Conservation (phyloP, 1,140 invertebrate species). For the Ptiloglossa arizonensis region DNA sequence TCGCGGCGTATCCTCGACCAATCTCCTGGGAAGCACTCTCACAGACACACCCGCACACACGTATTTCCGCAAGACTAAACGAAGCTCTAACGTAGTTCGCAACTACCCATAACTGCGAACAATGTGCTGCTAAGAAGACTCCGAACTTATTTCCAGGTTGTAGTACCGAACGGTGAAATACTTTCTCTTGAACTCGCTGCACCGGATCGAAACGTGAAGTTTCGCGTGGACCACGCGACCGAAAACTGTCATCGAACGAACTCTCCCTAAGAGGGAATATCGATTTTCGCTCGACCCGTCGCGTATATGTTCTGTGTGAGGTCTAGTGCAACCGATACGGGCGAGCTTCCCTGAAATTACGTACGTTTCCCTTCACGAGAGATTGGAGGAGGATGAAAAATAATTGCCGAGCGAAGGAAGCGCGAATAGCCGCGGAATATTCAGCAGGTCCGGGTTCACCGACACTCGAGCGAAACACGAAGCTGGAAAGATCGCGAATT, state of each 20-base stretch:
- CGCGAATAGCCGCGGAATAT: not conserved
- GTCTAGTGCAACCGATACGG: constrained; percentile 32
- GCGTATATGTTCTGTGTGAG: constrained; percentile 34
- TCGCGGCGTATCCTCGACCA: too few species aligned
- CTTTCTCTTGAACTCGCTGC: too few species aligned
- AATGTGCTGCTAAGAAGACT: too few species aligned
- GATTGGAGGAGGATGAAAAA: constrained; percentile 32
- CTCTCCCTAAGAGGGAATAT: not conserved
- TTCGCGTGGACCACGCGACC: not conserved
- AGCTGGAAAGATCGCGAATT: too few species aligned
- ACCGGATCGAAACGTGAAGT: too few species aligned
- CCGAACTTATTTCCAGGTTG: too few species aligned
- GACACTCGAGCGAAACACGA: not conserved
- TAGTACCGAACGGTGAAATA: too few species aligned
- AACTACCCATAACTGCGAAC: too few species aligned
- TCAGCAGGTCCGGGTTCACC: not conserved
- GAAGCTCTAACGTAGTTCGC: too few species aligned
- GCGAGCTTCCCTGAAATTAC: constrained; percentile 23
- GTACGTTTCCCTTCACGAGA: constrained; percentile 6
- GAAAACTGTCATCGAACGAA: not conserved
- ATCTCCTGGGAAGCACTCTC: too few species aligned
- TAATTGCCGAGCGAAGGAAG: not conserved
- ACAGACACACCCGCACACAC: too few species aligned
- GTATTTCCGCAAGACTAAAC: too few species aligned
- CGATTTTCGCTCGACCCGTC: constrained; percentile 44